Base-by-base conservation (phyloP, 2,888 invertebrate species). In the Deroplatys truncata region DNA sequence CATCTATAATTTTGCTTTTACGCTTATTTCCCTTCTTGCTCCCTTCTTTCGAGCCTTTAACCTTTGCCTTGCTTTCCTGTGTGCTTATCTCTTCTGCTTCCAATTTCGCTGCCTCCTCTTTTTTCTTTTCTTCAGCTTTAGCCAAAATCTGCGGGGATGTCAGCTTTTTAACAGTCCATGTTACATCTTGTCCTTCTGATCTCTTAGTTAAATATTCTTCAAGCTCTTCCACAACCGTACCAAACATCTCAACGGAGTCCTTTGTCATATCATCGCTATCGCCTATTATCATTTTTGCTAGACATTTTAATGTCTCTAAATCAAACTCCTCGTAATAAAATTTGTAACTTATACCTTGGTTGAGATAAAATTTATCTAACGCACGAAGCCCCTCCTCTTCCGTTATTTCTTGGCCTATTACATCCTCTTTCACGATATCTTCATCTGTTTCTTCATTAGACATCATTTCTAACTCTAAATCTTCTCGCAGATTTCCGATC, bases 241-340 rank as follows among this genome's bases (percentile, higher is more conserved):
- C 95, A 92, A 95, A 95, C 88, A 95, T 91, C 90, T 91, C 92
- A 72, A 93, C 92, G 87, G 92, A 92, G 20, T 94, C 92, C 90
- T 93, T 93, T n/a, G 93, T 82, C 4, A 94, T 93, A 90, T 93
- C 90, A 2, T 92, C 72, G 85, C 92, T 93, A 90, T 94, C 94
- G 1, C 94, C 94, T 86, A 94, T 94, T 49, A 94, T 93, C 89
- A 94, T 93, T 92, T 93, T 94, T 88, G 94, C 94, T 89, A 95
- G 92, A 91, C 93, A 93, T 84, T 95, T 94, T 82, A 96, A 91
- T 3, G 95, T 94, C 0, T 94, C 93, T 90, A 94, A 94, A 91
- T 96, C 95, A 88, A 96, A 94, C 0, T 93, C 91, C 91, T 94
- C 94, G 92, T 95, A 96, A 91, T 95, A 95, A 92, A 96, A 93